These are phyloP conservation scores for Episyrphus balteatus DNA, from an alignment of 1,140 invertebrate species.

Conservation along the genomic window DNA sequence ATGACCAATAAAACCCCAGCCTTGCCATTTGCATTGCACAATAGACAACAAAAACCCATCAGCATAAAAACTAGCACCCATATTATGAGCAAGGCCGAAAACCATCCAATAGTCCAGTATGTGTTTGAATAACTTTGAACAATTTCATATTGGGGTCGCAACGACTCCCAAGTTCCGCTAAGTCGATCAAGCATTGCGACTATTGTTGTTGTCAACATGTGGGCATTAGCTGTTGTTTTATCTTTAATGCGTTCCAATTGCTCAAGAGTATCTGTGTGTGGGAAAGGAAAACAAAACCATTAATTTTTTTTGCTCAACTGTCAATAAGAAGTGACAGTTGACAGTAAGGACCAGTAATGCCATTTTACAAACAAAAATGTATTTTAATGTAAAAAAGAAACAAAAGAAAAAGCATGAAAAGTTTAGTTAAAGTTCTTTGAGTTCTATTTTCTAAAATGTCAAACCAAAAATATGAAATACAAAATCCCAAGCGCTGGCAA, in stretches of 20 bases:
- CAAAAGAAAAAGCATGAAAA: too few relatives aligned
- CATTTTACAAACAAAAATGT: too few relatives aligned
- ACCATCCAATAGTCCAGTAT: slow-evolving; percentile 30
- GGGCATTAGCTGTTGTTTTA: slow-evolving; percentile 30
- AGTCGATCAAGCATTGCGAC: slow-evolving; percentile 23
- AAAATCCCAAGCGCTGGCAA: too few relatives aligned
- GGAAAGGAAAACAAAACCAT: too few relatives aligned
- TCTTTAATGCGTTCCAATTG: slow-evolving; percentile 29
- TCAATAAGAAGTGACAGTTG: too few relatives aligned
- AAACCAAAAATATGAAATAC: too few relatives aligned
- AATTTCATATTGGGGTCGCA: slow-evolving; percentile 23
- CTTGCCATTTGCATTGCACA: slow-evolving; percentile 41
- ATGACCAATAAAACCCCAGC: slow-evolving; percentile 44
- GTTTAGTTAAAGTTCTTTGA: too few relatives aligned
- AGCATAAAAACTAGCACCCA: slow-evolving; percentile 32
- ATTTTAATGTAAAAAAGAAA: too few relatives aligned
- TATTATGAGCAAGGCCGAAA: slow-evolving; percentile 22
- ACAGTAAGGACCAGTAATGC: too few relatives aligned
- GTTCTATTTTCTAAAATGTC: too few relatives aligned
- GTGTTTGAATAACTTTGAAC: slow-evolving; percentile 23
- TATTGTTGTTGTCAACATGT: slow-evolving; percentile 27
- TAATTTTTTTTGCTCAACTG: too few relatives aligned
- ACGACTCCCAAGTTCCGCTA: slow-evolving; percentile 20
- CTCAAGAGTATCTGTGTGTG: slow-evolving; percentile 24
- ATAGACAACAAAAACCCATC: slow-evolving; percentile 39